phyloP scores from a whole-genome alignment of 2,888 invertebrate genomes.

The Ypsolopha sequella region DNA sequence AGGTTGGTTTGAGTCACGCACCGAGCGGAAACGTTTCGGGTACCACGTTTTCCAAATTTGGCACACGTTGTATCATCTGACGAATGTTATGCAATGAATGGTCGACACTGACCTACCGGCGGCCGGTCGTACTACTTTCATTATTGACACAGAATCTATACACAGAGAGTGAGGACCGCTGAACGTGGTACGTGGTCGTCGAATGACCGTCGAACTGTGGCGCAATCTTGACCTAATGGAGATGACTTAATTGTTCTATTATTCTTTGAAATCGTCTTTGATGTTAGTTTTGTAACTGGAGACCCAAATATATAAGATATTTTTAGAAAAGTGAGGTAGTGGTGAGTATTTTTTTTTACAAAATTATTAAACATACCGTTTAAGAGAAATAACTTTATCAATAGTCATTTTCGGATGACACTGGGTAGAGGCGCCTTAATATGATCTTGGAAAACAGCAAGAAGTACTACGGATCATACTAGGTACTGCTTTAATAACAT shows the following conservation, averaged over 20 bases:
- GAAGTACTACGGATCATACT: too few species aligned
- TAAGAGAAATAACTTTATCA: too few species aligned
- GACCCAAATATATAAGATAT: too few species aligned
- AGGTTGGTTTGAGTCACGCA: background rate
- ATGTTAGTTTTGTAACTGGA: too few species aligned
- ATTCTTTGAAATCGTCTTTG: too few species aligned
- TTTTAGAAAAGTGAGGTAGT: too few species aligned
- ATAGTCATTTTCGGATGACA: too few species aligned
- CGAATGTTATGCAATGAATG: conserved; percentile 41
- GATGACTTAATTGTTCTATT: background rate
- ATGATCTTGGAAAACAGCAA: too few species aligned
- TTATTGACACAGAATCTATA: conserved; percentile 64
- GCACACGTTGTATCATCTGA: conserved; percentile 44
- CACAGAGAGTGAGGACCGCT: conserved; percentile 37
- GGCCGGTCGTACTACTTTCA: conserved; percentile 57
- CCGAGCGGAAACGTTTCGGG: conserved; percentile 18
- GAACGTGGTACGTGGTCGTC: conserved; percentile 29
- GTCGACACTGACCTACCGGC: conserved; percentile 65
- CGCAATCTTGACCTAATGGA: background rate
- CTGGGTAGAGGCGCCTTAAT: too few species aligned
- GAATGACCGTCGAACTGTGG: conserved; percentile 12
- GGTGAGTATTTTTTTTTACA: too few species aligned
- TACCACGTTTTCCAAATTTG: conserved; percentile 24
- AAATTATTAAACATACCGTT: too few species aligned
- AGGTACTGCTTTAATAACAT: too few species aligned